Conservation (phyloP, 1,140 invertebrate genomes). For the Leptinotarsa lineolata region DNA sequence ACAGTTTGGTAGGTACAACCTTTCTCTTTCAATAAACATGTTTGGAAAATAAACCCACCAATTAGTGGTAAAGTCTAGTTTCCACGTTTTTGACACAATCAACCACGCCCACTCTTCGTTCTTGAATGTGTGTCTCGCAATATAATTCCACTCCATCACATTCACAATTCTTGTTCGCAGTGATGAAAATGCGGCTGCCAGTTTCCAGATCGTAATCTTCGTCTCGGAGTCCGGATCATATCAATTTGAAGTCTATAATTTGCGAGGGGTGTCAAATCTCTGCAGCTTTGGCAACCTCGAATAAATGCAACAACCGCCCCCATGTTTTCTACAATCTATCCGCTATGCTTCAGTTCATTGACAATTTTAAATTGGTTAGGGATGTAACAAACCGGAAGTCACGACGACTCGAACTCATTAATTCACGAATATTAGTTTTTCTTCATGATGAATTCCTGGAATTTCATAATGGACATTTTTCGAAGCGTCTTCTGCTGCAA, state of each 20-base stretch:
- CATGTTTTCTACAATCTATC: not conserved
- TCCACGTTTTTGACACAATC: not conserved
- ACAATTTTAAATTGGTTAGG: constrained; percentile 7
- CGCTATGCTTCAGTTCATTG: constrained; percentile 7
- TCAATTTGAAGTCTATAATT: constrained; percentile 2
- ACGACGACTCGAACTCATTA: constrained; percentile 7
- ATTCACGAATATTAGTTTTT: constrained; percentile 19
- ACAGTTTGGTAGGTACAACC: too few species aligned
- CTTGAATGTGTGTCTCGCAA: not conserved
- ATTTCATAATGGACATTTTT: constrained; percentile 17
- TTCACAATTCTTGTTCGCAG: not conserved
- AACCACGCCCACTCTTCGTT: not conserved
- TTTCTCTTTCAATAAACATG: too few species aligned
- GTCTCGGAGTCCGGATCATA: not conserved
- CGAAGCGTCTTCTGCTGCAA: constrained; percentile 4
- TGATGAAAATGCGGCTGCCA: not conserved
- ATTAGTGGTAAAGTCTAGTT: too few species aligned
- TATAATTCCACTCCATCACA: not conserved
- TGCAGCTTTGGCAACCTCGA: constrained; percentile 1
- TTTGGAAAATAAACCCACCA: too few species aligned
- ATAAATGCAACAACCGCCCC: constrained; percentile 3
- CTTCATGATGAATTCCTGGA: constrained; percentile 10
- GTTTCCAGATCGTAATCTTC: not conserved
- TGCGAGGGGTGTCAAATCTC: constrained; percentile 4
- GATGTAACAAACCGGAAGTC: constrained; percentile 15